A percentile compares a stretch with the other conserved stretches of the same genome.
These are phyloP conservation scores for Leptopilina clavipes DNA, from an alignment of 1,140 invertebrate genomes.

Conservation along the genomic window DNA sequence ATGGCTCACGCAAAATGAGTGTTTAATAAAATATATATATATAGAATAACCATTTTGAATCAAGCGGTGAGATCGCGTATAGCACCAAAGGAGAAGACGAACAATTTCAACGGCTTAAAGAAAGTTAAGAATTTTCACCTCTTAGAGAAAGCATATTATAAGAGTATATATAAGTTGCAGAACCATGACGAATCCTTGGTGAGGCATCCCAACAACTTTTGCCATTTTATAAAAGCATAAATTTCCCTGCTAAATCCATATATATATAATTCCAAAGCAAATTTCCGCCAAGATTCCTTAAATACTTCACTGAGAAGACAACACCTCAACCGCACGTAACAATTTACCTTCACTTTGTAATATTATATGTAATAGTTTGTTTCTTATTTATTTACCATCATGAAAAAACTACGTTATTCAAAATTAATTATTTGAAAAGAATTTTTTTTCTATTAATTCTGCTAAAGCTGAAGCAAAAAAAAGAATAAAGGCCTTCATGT, in stretches of 20 bases:
- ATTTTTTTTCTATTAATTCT: too few species aligned
- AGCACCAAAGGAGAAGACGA: slow-evolving; percentile 45
- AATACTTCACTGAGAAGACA: not conserved
- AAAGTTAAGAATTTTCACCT: slow-evolving; percentile 72
- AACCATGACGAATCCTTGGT: slow-evolving; percentile 54
- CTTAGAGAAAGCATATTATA: slow-evolving; percentile 70
- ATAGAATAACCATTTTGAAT: slow-evolving; percentile 10
- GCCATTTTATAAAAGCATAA: slow-evolving; percentile 36
- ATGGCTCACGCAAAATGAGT: slow-evolving; percentile 17
- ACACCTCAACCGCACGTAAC: not conserved
- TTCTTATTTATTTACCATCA: not conserved
- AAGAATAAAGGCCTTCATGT: too few species aligned
- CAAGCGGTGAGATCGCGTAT: slow-evolving; percentile 17
- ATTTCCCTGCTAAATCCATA: slow-evolving; percentile 22
- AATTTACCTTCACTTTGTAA: not conserved
- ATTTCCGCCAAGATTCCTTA: slow-evolving; percentile 28
- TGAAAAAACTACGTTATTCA: too few species aligned
- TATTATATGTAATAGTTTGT: not conserved
- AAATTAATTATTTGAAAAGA: too few species aligned
- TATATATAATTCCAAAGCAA: not conserved
- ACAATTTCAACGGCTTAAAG: slow-evolving; percentile 64
- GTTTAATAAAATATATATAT: slow-evolving; percentile 20
- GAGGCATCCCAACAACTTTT: slow-evolving; percentile 33
- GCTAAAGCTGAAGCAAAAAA: too few species aligned
- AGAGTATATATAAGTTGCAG: slow-evolving; percentile 61